A percentile compares a stretch with the other conserved stretches of the same genome.
Conservation (phyloP, 2,113 vertebrate species). For the Scopus umbretta region DNA sequence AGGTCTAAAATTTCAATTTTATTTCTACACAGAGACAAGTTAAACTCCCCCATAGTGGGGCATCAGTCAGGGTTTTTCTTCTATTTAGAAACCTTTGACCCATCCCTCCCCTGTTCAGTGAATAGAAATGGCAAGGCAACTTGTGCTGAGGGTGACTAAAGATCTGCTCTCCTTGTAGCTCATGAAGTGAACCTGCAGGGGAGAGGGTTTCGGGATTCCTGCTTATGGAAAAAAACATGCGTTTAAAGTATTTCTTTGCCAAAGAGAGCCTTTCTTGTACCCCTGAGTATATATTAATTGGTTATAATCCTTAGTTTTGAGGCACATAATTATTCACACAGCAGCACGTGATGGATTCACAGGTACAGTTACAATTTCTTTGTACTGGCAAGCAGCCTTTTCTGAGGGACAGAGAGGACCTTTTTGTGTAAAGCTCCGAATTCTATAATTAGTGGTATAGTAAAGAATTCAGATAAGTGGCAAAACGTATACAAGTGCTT, state of each 20-base stretch:
- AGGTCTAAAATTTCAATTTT: background rate
- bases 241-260: constrained; percentile 14
- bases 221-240: background rate
- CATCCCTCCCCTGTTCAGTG: background rate
- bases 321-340: background rate
- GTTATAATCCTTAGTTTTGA: constrained; percentile 20
- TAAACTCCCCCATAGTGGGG: background rate
- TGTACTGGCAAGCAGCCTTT: background rate
- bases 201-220: background rate
- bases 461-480: background rate
- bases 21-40: background rate
- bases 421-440: background rate
- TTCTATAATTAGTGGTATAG: background rate
- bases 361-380: background rate
- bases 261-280: background rate
- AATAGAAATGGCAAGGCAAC: background rate
- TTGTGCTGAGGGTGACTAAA: background rate
- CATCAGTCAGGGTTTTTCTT: background rate
- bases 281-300: constrained; percentile 8
- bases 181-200: background rate
- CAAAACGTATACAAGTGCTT: background rate
- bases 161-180: background rate
- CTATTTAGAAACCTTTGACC: background rate
- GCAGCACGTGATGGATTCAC: background rate
- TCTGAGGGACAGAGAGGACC: background rate